Conservation (phyloP, 2,113 vertebrate genomes). For the Malurus alboscapulatus region DNA sequence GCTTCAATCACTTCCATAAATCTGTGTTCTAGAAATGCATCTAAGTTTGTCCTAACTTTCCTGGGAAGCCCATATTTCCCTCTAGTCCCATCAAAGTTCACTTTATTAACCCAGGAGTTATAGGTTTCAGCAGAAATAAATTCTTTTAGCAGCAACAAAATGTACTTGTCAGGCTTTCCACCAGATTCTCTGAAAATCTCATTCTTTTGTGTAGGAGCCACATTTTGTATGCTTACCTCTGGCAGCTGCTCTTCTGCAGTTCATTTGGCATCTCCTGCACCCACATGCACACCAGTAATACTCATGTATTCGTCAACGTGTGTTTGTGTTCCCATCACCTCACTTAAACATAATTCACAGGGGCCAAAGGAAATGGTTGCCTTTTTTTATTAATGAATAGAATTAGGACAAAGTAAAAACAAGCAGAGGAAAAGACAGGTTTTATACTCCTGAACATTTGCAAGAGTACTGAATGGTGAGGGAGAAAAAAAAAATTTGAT, state of each 20-base stretch:
- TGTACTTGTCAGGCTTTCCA: slow-evolving; percentile 65
- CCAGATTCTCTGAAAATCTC: slow-evolving; percentile 64
- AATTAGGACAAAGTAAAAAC: background rate
- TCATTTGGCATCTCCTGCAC: slow-evolving; percentile 3
- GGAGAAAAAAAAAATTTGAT: background rate
- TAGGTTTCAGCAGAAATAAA: slow-evolving; percentile 75
- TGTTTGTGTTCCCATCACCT: background rate
- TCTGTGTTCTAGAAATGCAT: slow-evolving; percentile 67
- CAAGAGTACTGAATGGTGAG: background rate
- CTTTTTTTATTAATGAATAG: background rate
- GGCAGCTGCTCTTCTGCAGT: slow-evolving; percentile 21
- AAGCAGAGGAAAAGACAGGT: background rate
- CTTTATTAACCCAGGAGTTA: slow-evolving; percentile 75
- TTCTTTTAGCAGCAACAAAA: slow-evolving; percentile 72
- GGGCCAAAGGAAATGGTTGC: background rate
- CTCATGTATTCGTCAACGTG: background rate
- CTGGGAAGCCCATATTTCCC: slow-evolving; percentile 73
- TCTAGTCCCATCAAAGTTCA: slow-evolving; percentile 74
- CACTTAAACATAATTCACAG: background rate
- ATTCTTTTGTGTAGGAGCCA: slow-evolving; percentile 47
- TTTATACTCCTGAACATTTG: background rate
- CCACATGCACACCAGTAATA: background rate
- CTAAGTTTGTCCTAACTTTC: slow-evolving; percentile 72
- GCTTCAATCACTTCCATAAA: slow-evolving; percentile 72
- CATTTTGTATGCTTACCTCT: slow-evolving; percentile 58